Evolutionary conservation across 1,140 invertebrate species (phyloP).

Genomic region (Microplitis demolitor): DNA sequence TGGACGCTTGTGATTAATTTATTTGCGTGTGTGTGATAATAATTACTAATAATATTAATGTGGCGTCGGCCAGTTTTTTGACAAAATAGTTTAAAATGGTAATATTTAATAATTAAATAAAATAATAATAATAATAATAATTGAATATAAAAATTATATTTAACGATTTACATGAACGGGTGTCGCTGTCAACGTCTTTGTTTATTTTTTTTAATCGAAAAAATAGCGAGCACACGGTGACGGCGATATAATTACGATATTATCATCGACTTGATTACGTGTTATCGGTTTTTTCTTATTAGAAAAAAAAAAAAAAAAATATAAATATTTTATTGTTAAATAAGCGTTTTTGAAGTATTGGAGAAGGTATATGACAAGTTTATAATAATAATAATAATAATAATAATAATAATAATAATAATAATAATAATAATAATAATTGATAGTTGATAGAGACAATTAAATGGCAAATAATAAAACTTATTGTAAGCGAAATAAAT

Average conservation of each 20-base stretch:
- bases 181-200: not conserved
- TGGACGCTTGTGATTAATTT: not conserved
- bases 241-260: not conserved
- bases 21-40: not conserved
- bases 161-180: no score
- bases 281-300: not conserved
- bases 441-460: no score
- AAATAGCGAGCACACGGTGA: not conserved
- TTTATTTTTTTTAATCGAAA: not conserved
- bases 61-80: no score
- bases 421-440: no score
- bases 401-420: no score
- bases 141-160: no score
- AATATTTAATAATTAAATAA: slow-evolving; percentile 1
- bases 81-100: not conserved
- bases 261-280: not conserved
- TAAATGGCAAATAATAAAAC: no score
- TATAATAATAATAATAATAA: no score
- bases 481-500: no score
- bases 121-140: no score
- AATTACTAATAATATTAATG: not conserved
- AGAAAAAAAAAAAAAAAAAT: not conserved
- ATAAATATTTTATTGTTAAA: not conserved
- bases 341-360: not conserved
- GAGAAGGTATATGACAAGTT: no score